These are phyloP conservation scores for Porites divaricata DNA, from an alignment of 92 coral and sea anemone species.

Conservation along the genomic window DNA sequence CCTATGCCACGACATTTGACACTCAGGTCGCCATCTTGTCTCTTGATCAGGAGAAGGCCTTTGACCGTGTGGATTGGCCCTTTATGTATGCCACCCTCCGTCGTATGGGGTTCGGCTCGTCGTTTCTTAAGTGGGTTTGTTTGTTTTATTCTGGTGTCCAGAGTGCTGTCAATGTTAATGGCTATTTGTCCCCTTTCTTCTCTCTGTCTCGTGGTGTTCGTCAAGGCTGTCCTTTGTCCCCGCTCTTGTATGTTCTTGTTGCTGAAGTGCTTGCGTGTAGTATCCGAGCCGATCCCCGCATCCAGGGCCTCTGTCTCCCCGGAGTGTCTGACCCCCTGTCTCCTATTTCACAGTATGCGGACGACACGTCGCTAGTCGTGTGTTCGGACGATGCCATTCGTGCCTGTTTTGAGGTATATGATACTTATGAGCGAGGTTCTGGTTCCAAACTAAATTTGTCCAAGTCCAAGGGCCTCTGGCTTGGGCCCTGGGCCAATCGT, in stretches of 20 bases:
- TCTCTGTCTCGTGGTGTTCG: constrained; percentile 28
- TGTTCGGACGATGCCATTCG: constrained; percentile 41
- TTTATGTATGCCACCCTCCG: constrained; percentile 18
- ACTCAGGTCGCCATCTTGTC: constrained; percentile 28
- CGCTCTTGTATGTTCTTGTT: constrained; percentile 47
- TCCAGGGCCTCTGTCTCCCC: constrained; percentile 48
- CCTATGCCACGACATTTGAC: not conserved
- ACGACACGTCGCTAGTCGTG: constrained; percentile 54
- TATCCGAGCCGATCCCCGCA: constrained; percentile 39
- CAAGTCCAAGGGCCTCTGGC: constrained; percentile 61
- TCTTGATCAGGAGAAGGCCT: constrained; percentile 70
- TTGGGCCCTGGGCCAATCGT: constrained; percentile 55
- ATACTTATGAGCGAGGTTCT: constrained; percentile 50
- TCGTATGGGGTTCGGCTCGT: constrained; percentile 53
- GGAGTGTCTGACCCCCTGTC: not conserved
- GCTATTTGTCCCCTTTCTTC: constrained; percentile 9
- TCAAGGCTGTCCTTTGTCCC: constrained; percentile 60
- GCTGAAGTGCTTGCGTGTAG: constrained; percentile 48
- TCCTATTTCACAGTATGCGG: constrained; percentile 61
- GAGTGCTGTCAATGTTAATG: constrained; percentile 45
- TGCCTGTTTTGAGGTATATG: constrained; percentile 25
- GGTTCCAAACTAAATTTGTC: constrained; percentile 59
- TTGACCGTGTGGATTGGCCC: constrained; percentile 59
- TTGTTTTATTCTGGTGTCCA: constrained; percentile 21
- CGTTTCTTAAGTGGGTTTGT: too few relatives aligned